These are phyloP conservation scores for Drosophila persimilis DNA, from an alignment of 1,140 invertebrate genomes.

Conservation along the genomic window DNA sequence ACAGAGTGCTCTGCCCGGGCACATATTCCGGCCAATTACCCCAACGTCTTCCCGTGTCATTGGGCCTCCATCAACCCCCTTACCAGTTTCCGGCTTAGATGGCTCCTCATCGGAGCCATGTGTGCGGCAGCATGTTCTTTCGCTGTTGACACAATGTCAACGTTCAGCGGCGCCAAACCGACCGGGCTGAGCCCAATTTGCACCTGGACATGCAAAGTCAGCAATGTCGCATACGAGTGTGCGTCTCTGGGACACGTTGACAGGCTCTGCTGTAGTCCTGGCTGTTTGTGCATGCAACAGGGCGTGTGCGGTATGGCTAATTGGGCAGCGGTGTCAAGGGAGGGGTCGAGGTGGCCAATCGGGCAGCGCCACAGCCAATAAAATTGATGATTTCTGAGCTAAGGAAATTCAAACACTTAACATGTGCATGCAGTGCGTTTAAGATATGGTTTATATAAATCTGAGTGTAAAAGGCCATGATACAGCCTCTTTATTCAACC, in stretches of 20 bases:
- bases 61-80: not conserved
- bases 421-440: no score
- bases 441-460: no score
- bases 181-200: constrained; percentile 35
- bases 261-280: not conserved
- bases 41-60: constrained; percentile 10
- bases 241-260: constrained; percentile 1
- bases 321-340: constrained; percentile 23
- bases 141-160: constrained; percentile 42
- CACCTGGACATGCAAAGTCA: constrained; percentile 18
- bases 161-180: constrained; percentile 8
- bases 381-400: no score
- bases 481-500: no score
- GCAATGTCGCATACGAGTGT: constrained; percentile 1
- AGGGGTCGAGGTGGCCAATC: not conserved
- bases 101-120: not conserved
- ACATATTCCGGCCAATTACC: constrained; percentile 19
- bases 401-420: no score
- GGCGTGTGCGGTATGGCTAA: constrained; percentile 39
- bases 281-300: constrained; percentile 47
- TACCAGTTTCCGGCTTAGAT: not conserved
- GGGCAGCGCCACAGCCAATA: not conserved
- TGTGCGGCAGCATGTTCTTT: constrained; percentile 6
- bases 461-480: no score
- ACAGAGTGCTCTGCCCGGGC: not conserved